Evolutionary conservation across 2,888 invertebrate genomes (phyloP).

Genomic region (Aplocera efformata): DNA sequence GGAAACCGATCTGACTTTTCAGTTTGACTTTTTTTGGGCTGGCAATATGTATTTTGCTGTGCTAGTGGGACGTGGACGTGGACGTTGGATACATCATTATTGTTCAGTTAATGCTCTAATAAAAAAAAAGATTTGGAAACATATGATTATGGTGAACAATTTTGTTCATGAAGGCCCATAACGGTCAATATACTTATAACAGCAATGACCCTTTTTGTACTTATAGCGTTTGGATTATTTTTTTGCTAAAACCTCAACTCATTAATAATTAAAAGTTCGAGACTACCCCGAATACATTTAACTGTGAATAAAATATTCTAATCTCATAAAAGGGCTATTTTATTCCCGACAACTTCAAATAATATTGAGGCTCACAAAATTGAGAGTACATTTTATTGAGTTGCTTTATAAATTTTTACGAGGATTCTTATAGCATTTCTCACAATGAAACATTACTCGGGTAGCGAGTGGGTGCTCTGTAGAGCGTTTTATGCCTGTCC

Average conservation of each 20-base stretch:
- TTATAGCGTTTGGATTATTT: neutral
- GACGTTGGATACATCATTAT: no score
- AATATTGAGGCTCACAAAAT: constrained; percentile 61
- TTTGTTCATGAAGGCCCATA: no score
- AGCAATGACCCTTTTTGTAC: neutral
- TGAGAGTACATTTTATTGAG: constrained; percentile 68
- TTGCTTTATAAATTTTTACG: constrained; percentile 70
- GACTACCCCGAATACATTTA: constrained; percentile 20
- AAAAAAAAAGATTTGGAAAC: no score
- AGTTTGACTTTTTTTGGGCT: no score
- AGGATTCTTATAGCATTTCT: constrained; percentile 65
- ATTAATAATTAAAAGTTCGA: constrained; percentile 17
- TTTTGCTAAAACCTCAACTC: constrained; percentile 6
- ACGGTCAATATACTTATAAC: no score
- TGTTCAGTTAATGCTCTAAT: no score
- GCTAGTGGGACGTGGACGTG: no score
- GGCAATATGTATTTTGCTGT: no score
- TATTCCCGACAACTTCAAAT: constrained; percentile 49
- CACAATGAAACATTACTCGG: constrained; percentile 65
- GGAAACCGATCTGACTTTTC: no score
- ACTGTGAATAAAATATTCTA: constrained; percentile 29
- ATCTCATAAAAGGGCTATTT: constrained; percentile 36
- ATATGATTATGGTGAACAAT: no score
- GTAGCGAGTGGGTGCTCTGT: constrained; percentile 38
- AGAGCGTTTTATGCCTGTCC: constrained; percentile 48